Percentiles rank a stretch among this genome's conserved stretches.
phyloP scores from a whole-genome alignment of 92 coral and sea anemone species.

The Porites divaricata region DNA sequence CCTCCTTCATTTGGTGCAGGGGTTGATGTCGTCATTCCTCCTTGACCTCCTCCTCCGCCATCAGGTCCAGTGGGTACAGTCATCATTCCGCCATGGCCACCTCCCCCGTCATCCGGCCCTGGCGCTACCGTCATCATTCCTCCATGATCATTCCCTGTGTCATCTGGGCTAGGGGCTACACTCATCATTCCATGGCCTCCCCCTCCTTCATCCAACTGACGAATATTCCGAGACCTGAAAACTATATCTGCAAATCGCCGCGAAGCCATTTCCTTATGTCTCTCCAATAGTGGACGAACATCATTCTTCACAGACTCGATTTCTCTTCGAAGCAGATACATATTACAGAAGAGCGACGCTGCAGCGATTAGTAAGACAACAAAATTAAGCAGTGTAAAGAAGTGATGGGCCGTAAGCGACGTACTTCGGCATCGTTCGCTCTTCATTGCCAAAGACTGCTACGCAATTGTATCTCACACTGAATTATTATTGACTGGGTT shows the following conservation, averaged over 20 bases:
- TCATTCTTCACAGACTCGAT: constrained; percentile 33
- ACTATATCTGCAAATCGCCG: not conserved
- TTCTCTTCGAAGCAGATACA: constrained; percentile 39
- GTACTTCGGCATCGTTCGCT: constrained; percentile 5
- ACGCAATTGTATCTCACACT: not conserved
- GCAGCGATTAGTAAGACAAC: constrained; percentile 37
- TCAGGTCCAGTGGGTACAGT: not conserved
- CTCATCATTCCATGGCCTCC: not conserved
- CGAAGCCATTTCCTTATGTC: constrained; percentile 14
- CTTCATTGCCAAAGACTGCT: constrained; percentile 12
- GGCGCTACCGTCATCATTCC: not conserved
- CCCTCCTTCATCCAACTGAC: constrained; percentile 29
- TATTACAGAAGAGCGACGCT: constrained; percentile 27
- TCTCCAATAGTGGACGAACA: constrained; percentile 8
- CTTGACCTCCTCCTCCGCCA: not conserved
- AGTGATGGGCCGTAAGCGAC: constrained; percentile 30
- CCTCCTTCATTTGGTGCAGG: not conserved
- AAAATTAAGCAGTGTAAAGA: constrained; percentile 53
- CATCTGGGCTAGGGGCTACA: not conserved
- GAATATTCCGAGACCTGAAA: constrained; percentile 15
- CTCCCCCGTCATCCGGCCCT: not conserved
- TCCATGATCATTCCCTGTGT: not conserved
- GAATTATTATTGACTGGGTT: not conserved
- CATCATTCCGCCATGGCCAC: too few relatives aligned
- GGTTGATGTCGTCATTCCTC: not conserved